Evolutionary conservation across 2,888 invertebrate species (phyloP), one percentile per base, ranked within the genome.

Genomic region (Rotaria macrura): DNA sequence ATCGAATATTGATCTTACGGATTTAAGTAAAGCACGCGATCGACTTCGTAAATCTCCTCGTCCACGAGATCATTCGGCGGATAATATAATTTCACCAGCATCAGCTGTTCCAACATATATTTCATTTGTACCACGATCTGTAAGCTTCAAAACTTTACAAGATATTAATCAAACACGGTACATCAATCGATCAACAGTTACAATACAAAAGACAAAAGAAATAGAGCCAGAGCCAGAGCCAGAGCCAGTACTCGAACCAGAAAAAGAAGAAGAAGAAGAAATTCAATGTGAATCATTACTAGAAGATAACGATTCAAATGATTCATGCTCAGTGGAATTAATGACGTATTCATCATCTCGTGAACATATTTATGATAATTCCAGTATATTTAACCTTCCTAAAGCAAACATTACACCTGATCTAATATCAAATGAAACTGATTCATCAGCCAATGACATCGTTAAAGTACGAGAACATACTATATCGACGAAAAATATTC

Each of bases 331-430:
- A 5, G 1, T 14, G 14, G 10, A 57, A n/a, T 3, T 14, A 29
- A n/a, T n/a, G 2, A 17, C 65, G 34, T 29, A 7, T 20, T 43
- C 74, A 74, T 29, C 74, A n/a, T 40, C 74, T 25, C 6, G 10
- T 10, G 74, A 74, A 74, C 74, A 74, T 74, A 74, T 74, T 40
- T 74, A 74, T 74, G 74, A 74, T 74, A 74, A 74, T 43, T 74
- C 38, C 20, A 40, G 29, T 74, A 3, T 74, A 74, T 74, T 74
- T 34, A 34, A 29, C 14, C 14, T 17, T 29, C n/a, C 10, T 29
- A 29, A 29, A 65, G 5, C 34, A 34, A 29, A 65, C 7, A 14
- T 34, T 12, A 29, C 34, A 34, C 14, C 29, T 29, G 34, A 14
- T 65, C 4, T 65, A 65, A 5, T 17, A 29, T 10, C 9, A 14